Conservation (phyloP, 2,113 vertebrate genomes). For the Neogale vison region DNA sequence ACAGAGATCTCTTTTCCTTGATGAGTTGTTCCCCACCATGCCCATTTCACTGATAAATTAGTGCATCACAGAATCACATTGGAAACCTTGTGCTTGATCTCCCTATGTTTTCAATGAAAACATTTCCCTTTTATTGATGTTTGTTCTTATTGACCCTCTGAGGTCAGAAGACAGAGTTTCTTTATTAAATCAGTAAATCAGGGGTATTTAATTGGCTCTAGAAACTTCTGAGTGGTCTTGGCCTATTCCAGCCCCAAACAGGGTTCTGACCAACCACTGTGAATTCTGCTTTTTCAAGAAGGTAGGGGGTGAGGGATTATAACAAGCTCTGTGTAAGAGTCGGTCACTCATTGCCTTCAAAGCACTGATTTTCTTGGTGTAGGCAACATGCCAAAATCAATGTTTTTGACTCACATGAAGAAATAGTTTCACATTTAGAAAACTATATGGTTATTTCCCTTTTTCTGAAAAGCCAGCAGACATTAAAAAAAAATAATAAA, state of each 20-base stretch:
- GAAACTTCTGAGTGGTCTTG: constrained; percentile 75
- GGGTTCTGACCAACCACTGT: constrained; percentile 80
- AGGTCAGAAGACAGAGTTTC: constrained; percentile 71
- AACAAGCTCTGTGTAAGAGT: constrained; percentile 74
- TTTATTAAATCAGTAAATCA: constrained; percentile 84
- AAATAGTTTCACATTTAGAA: constrained; percentile 62
- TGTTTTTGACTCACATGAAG: constrained; percentile 57
- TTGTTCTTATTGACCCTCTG: constrained; percentile 77
- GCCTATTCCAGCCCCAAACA: constrained; percentile 74
- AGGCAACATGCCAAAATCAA: constrained; percentile 78
- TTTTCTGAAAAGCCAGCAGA: background rate
- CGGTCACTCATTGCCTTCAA: constrained; percentile 75
- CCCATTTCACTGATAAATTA: constrained; percentile 52
- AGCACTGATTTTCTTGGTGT: constrained; percentile 59
- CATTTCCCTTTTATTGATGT: constrained; percentile 74
- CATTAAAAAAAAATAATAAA: constrained; percentile 68
- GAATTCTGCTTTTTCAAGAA: constrained; percentile 81
- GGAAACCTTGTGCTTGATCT: constrained; percentile 47
- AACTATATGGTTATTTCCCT: background rate
- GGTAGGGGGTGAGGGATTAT: constrained; percentile 72
- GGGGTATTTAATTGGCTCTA: constrained; percentile 79
- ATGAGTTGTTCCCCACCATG: background rate
- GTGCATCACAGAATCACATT: constrained; percentile 20
- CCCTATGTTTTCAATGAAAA: constrained; percentile 79
- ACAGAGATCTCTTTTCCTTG: constrained; percentile 47